Conservation (phyloP, 1,140 invertebrate species). For the Lanistes nyassanus region DNA sequence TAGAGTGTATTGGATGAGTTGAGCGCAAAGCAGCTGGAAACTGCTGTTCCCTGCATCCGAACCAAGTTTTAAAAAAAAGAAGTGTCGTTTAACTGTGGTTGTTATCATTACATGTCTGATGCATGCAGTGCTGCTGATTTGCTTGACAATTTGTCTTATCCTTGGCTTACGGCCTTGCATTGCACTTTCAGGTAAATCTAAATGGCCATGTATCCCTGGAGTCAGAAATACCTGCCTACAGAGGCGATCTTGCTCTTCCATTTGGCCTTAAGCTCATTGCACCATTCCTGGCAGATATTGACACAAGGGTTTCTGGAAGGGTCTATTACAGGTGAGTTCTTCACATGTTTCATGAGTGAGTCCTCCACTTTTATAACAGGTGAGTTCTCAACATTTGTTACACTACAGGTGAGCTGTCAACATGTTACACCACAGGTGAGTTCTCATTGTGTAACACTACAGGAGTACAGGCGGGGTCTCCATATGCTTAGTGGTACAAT, state of each 20-base stretch:
- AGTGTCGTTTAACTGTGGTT: no score
- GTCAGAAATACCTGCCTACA: slow-evolving; percentile 77
- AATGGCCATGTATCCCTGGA: slow-evolving; percentile 92
- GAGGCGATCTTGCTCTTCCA: slow-evolving; percentile 74
- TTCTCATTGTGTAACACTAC: no score
- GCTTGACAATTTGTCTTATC: no score
- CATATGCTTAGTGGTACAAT: no score
- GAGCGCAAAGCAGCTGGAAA: no score
- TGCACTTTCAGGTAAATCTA: slow-evolving; percentile 88
- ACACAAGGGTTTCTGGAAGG: slow-evolving; percentile 78
- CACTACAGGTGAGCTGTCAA: not conserved
- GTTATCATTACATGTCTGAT: no score
- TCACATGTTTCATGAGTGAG: not conserved
- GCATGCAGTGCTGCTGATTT: no score
- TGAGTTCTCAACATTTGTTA: no score
- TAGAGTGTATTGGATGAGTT: no score
- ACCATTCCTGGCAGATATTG: slow-evolving; percentile 90
- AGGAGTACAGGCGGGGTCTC: no score
- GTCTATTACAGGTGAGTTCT: slow-evolving; percentile 77
- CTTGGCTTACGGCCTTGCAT: slow-evolving; percentile 28
- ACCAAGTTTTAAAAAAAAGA: no score
- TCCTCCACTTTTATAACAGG: not conserved
- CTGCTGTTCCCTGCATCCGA: no score
- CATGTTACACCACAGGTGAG: not conserved
- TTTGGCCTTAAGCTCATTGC: slow-evolving; percentile 90